Conservation (phyloP, 2,888 invertebrate species). For the Spilarctia lutea region DNA sequence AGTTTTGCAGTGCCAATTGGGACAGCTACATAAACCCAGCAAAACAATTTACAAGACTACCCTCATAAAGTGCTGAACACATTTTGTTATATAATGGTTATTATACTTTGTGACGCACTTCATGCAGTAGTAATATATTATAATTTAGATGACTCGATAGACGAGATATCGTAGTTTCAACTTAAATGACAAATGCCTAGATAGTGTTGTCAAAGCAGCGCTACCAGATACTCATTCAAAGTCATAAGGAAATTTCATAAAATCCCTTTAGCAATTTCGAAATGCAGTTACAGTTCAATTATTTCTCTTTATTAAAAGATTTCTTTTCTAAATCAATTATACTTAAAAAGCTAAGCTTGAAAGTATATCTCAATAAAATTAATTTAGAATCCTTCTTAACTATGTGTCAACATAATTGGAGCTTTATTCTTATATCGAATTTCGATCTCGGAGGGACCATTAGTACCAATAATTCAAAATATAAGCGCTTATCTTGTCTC, state of each 20-base stretch:
- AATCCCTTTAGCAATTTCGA: background rate
- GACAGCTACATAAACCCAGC: background rate
- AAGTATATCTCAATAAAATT: background rate
- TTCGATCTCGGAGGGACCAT: background rate
- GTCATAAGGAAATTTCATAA: too few relatives aligned
- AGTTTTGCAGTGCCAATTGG: background rate
- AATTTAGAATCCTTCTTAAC: background rate
- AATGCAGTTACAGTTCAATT: background rate
- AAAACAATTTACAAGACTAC: background rate
- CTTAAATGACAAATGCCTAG: too few relatives aligned
- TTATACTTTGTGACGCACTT: background rate
- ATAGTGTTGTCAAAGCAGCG: too few relatives aligned
- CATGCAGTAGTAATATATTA: background rate
- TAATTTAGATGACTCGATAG: too few relatives aligned
- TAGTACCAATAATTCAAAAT: background rate
- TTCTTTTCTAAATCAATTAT: background rate
- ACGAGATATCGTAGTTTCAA: too few relatives aligned
- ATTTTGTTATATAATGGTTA: background rate
- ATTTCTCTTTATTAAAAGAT: background rate
- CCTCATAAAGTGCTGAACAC: background rate
- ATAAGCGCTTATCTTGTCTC: background rate
- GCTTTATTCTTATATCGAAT: background rate
- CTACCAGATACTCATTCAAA: too few relatives aligned
- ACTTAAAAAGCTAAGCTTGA: background rate
- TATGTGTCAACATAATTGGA: background rate